Base-by-base conservation (phyloP, 2,113 vertebrate genomes). In the Urocynchramus pylzowi region DNA sequence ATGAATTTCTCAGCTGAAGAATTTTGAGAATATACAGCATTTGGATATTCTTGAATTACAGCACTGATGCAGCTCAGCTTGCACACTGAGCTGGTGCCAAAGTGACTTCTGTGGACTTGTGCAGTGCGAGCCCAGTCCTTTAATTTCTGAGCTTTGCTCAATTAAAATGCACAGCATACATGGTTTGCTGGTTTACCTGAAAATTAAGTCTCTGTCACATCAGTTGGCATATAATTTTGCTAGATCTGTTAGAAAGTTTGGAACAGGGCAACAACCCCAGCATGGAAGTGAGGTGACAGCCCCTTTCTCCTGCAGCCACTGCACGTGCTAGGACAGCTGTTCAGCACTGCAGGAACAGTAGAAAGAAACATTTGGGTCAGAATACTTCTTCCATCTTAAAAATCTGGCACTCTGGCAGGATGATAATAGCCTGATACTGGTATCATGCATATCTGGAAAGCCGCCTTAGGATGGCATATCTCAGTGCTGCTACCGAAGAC, bases 281-380 rank as follows among this genome's bases (percentile, higher is more conserved):
- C 22, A 23, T 14, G 30, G 21, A 24, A 24, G 20, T 42, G 19
- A 27, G 12, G 12, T 21, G 16, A 21, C 1, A 10, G 7, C 7
- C 31, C 6, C 24, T 56, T 73, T 84, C 8, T 13, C 16, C n/a
- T 59, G 30, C 26, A 79, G 15, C 13, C 22, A 5, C 47, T 39
- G 16, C 3, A 13, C 0, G 0, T 42, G 11, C n/a, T 20, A 63
- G 26, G 26, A 21, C 23, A 77, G 21, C 27, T 2, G 1, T 52
- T 59, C 53, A 68, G 16, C 53, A 17, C 14, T 39, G 9, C 11
- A 45, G 53, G 13, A 71, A 22, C 9, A 30, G 6, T 5, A 50
- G 37, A 35, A 68, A 61, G 10, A 18, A 20, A 50, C 8, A 33
- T 59, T 69, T 47, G 22, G 26, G 13, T n/a, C 68, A 86, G 35